Base-by-base conservation (phyloP, 2,797 vertebrate genomes). In the Sebastolobus altivelis region DNA sequence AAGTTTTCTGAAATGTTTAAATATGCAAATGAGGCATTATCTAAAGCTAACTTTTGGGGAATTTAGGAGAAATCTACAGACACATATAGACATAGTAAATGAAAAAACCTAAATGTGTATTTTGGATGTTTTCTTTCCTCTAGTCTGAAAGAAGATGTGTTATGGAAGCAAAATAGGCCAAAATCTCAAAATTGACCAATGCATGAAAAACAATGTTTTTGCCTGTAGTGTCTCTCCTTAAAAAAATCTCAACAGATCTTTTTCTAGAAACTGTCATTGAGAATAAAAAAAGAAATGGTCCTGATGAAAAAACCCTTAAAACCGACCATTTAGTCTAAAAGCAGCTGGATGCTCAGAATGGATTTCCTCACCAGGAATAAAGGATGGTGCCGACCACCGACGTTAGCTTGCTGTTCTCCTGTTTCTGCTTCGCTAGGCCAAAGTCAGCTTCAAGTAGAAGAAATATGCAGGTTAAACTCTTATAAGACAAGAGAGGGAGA, bases 341-440 rank as follows among this genome's bases (percentile, higher is more conserved):
- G 35, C 20, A 37, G 13, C 59, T 46, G 27, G 58, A 74, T 1
- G 3, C 14, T 72, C 16, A n/a, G 49, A 43, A 1, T 31, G 2
- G 60, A 67, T 67, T n/a, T 87, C 56, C 92, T 96, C 94, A 99
- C 96, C 97, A 97, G 37, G 95, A 98, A 87, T 97, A 97, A 4
- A 98, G 94, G 87, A 99, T 97, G 38, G 97, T 97, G 90, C 97
- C 97, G 38, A 99, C 97, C 81, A 97, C 95, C 1, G 97, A 98
- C 0, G 92, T 97, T 46, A 98, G 94, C 87, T 97, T 98, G 93
- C 96, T 96, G 90, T 95, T 97, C 91, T 97, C 97, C 89, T 98
- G 96, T 67, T 99, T 98, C 93, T 98, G 96, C 84, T 99, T 98
- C 20, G 97, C 97, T 8, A 99, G 96, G 54, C 97, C 97, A 71